Percentiles rank a stretch among this genome's conserved stretches.
These are phyloP conservation scores for Mythimna ferrago DNA, from an alignment of 2,888 invertebrate genomes.

Conservation along the genomic window DNA sequence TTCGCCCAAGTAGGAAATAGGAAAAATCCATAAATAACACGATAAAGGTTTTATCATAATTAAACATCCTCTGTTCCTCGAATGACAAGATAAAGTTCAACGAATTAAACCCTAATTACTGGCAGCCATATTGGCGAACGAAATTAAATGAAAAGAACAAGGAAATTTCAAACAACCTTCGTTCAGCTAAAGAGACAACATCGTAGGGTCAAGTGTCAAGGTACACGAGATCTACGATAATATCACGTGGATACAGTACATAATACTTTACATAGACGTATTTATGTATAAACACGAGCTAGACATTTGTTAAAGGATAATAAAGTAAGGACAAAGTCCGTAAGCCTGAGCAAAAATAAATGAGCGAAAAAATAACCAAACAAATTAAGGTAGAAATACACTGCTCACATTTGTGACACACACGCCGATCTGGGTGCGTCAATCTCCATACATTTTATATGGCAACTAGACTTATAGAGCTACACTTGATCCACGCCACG, in stretches of 20 bases:
- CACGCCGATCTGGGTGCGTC: no score
- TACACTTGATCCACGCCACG: no score
- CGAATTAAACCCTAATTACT: constrained; percentile 7
- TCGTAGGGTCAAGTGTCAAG: constrained; percentile 44
- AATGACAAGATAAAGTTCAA: constrained; percentile 15
- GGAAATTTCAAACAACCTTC: constrained; percentile 42
- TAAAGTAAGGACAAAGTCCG: constrained; percentile 38
- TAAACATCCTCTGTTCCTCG: constrained; percentile 13
- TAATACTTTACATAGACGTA: not conserved
- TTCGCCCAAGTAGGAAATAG: constrained; percentile 1
- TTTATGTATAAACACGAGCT: constrained; percentile 21
- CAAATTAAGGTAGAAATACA: no score
- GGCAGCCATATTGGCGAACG: not conserved
- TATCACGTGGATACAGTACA: constrained; percentile 27
- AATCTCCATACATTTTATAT: no score
- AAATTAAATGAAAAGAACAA: constrained; percentile 20
- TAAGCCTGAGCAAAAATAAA: not conserved
- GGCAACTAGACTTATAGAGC: no score
- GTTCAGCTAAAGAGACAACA: constrained; percentile 20
- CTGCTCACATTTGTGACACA: no score
- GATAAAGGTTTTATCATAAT: constrained; percentile 5
- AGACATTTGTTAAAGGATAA: constrained; percentile 27
- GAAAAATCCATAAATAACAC: not conserved
- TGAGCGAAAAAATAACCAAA: not conserved
- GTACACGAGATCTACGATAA: constrained; percentile 7